Base-by-base conservation (phyloP, 2,888 invertebrate genomes). In the Amphipyra tragopoginis region DNA sequence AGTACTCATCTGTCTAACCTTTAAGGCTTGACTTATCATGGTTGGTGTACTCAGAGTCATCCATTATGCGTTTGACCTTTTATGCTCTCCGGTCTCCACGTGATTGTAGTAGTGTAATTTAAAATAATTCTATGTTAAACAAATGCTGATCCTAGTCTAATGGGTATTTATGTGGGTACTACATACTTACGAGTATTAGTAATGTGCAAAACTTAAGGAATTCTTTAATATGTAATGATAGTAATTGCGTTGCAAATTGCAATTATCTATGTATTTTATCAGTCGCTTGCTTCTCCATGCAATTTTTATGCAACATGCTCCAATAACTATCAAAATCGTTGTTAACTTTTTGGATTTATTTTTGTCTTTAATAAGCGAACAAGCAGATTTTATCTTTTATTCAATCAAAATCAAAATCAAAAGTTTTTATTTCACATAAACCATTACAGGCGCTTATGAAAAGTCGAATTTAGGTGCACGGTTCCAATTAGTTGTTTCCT, bases 1-100 rank as follows among this genome's bases (percentile, higher is more conserved):
- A 53, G 44, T 34, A 52, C 43, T 65, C 44, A 44, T 43, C 51
- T 44, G 48, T 49, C 15, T 10, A 40, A 76, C 75, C 65, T 71
- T 60, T 65, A 65, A 60, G 62, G 65, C 53, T 55, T 47, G 64
- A 62, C 40, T 53, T 50, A 60, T 50, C 61, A 71, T 59, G 62
- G 42, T 49, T 58, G 21, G 39, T 14, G 48, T 44, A 59, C 45
- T 40, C 36, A 29, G 36, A 58, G n/a, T 47, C 42, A 50, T 53
- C 45, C 44, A 64, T 57, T 64, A 70, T 59, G 29, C 47, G 45
- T 8, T 55, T 68, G 72, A 75, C 72, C 76, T 75, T 57, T 34
- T 44, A 26, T 21, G 21, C 21, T 21, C 21, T 21, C 3, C 21
- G 53, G 38, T 48, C 42, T 45, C 45, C 29, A 21, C 29, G 13